Percentiles rank a stretch among this genome's conserved stretches.
These are phyloP conservation scores for Pantherophis guttatus DNA, from an alignment of 2,113 vertebrate species.

Conservation along the genomic window DNA sequence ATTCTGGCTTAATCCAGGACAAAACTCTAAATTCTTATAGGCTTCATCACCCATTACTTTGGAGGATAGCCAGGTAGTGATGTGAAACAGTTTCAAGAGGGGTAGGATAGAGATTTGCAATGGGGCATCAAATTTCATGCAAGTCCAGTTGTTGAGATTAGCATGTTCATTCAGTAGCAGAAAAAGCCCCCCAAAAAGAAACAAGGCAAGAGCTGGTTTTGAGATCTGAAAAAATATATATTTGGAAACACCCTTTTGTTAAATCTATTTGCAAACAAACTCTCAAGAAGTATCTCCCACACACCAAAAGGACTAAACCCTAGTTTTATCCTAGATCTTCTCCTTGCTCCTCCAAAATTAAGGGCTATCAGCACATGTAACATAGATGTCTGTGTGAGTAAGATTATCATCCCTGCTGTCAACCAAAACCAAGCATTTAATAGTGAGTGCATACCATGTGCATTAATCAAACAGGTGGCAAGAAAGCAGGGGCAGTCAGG, in stretches of 20 bases:
- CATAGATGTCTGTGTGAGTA: too few species aligned
- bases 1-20: not conserved
- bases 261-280: not conserved
- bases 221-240: not conserved
- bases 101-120: not conserved
- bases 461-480: too few species aligned
- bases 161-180: not conserved
- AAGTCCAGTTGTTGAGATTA: not conserved
- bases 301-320: not conserved
- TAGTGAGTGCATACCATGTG: too few species aligned
- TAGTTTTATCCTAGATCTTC: not conserved
- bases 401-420: too few species aligned
- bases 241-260: not conserved
- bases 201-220: not conserved
- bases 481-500: too few species aligned
- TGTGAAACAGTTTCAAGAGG: not conserved
- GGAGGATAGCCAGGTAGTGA: not conserved
- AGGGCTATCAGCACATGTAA: too few species aligned
- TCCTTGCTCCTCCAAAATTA: not conserved
- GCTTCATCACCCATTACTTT: not conserved
- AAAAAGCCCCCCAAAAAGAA: not conserved
- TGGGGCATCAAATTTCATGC: not conserved
- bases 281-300: not conserved
- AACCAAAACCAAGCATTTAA: too few species aligned
- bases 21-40: not conserved